phyloP scores from a whole-genome alignment of 2,113 vertebrate species.

The Nothoprocta perdicaria region DNA sequence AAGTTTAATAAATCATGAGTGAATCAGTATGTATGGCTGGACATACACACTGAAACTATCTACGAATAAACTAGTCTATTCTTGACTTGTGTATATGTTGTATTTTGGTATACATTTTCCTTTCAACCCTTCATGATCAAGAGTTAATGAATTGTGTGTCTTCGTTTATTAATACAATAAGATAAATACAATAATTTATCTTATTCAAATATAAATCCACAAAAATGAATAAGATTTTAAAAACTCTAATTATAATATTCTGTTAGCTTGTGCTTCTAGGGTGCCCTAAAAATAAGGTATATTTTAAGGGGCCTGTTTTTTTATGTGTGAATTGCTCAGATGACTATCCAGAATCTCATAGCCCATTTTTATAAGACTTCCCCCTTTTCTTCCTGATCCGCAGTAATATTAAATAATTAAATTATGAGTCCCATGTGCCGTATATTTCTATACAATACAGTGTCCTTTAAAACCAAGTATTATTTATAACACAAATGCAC shows the following conservation, averaged over 20 bases:
- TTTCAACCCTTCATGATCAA: background rate
- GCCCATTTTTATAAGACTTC: background rate
- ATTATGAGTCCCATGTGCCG: conserved; percentile 14
- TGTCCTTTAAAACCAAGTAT: conserved; percentile 28
- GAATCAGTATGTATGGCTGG: background rate
- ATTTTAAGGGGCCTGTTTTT: background rate
- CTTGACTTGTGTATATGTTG: background rate
- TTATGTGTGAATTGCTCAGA: background rate
- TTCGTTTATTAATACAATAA: background rate
- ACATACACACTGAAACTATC: too few species aligned
- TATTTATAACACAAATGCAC: conserved; percentile 35
- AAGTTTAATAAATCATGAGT: background rate
- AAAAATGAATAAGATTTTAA: background rate
- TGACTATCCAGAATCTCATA: background rate
- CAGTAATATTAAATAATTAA: conserved; percentile 11
- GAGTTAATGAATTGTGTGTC: background rate
- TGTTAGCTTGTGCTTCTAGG: background rate
- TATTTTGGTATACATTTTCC: background rate
- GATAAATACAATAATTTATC: too few species aligned
- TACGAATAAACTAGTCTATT: background rate
- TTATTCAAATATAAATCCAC: background rate
- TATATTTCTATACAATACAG: background rate
- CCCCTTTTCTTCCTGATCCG: background rate
- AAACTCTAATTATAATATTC: background rate
- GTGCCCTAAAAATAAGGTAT: too few species aligned